Evolutionary conservation across 2,797 vertebrate species (phyloP).

Genomic region (Acridotheres tristis): DNA sequence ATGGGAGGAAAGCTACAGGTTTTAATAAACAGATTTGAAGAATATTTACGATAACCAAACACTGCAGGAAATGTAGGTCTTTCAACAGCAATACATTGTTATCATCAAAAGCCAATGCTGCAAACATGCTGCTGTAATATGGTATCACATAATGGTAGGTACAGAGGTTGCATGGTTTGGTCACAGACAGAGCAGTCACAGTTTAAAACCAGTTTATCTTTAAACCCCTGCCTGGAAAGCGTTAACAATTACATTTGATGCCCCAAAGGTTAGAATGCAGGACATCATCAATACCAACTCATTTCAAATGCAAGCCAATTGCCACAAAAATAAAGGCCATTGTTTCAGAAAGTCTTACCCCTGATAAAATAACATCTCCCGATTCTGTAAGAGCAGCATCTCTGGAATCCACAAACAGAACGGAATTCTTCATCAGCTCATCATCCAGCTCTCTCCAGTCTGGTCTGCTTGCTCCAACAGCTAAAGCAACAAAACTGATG

Average conservation of each 20-base stretch:
- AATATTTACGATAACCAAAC: not conserved
- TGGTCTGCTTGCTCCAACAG: conserved; percentile 90
- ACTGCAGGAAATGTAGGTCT: not conserved
- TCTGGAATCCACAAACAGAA: conserved; percentile 90
- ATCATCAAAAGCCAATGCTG: not conserved
- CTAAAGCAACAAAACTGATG: conserved; percentile 65
- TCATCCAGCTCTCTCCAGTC: conserved; percentile 94
- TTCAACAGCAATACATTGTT: not conserved
- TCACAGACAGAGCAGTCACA: not conserved
- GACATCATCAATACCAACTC: not conserved
- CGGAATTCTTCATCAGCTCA: conserved; percentile 82
- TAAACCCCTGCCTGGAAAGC: not conserved
- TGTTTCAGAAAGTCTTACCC: conserved; percentile 73
- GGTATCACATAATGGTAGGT: accelerated
- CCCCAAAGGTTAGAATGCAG: not conserved
- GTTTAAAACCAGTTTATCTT: not conserved
- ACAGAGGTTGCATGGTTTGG: not conserved
- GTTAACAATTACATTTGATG: not conserved
- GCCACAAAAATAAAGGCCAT: not conserved
- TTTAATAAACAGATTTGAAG: not conserved
- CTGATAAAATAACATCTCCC: conserved; percentile 90
- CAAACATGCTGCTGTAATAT: not conserved
- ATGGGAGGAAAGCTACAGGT: not conserved
- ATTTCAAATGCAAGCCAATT: not conserved
- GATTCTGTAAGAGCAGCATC: conserved; percentile 87